Base-by-base conservation (phyloP, 2,113 vertebrate species). In the Spea bombifrons region DNA sequence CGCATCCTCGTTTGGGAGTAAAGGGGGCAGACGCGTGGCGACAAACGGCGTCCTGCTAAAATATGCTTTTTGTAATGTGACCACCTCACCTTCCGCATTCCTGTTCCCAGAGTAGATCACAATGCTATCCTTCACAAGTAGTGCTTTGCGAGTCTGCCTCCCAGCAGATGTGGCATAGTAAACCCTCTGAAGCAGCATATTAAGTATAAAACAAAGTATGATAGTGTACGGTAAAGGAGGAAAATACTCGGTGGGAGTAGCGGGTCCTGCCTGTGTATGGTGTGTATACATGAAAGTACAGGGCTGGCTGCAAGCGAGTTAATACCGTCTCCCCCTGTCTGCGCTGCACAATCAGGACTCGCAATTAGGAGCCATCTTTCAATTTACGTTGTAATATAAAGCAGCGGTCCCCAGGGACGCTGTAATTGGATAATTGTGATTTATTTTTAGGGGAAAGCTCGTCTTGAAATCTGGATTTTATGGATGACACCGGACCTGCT, bases 401-500 rank as follows among this genome's bases (percentile, higher is more conserved):
- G 70, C 77, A 80, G 71, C 50, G 64, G 3, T 80, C 78, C 65
- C 64, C 48, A 6, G 71, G 77, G 77, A 73, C 8, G n/a, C 5
- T 8, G 50, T 80, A 73, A 80, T 74, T 74, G 78, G 71, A 80
- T 80, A 80, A 80, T 80, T 74, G 78, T 67, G 78, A 80, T 80
- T 80, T 80, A 73, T 80, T 66, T 71, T 53, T 45, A 78, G 59
- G 66, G 76, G 68, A 72, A 78, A 78, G 67, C 67, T 44, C 52
- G 75, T 50, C 45, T 43, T 78, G 47, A 72, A 79, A 66, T 79
- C 70, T 73, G 77, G n/a, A 59, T 66, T 66, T 53, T 73, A 48
- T 44, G 63, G 73, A 61, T 53, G 71, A 67, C 77, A 73, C 5
- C 13, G 7, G 16, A 43, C 59, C 70, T 73, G 61, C 77, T 43